Evolutionary conservation across 2,888 invertebrate species (phyloP).

Genomic region (Drosophila trichaetosa): DNA sequence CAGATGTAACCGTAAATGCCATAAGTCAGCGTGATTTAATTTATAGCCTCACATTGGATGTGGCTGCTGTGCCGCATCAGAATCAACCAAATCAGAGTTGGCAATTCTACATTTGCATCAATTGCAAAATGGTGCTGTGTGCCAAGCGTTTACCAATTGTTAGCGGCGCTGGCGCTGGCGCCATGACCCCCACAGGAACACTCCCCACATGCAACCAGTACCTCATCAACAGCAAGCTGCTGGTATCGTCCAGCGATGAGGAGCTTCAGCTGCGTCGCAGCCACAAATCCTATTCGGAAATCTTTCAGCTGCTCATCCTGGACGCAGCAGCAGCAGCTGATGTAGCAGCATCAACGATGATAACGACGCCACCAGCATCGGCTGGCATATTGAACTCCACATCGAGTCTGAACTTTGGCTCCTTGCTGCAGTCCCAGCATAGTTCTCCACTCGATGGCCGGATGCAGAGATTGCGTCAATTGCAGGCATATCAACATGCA

Average conservation of each 20-base stretch:
- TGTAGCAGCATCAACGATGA: neutral
- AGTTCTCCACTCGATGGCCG: slow-evolving; percentile 44
- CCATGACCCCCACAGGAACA: slow-evolving; percentile 26
- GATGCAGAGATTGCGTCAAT: slow-evolving; percentile 73
- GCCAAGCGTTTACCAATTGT: slow-evolving; percentile 66
- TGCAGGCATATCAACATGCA: slow-evolving; percentile 88
- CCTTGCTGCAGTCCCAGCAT: slow-evolving; percentile 31
- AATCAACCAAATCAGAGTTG: slow-evolving; percentile 61
- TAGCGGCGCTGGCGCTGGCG: slow-evolving; percentile 41
- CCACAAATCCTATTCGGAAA: slow-evolving; percentile 89
- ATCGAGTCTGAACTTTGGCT: slow-evolving; percentile 58
- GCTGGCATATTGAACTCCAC: slow-evolving; percentile 36
- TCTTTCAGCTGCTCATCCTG: slow-evolving; percentile 89
- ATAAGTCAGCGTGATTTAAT: slow-evolving; percentile 81
- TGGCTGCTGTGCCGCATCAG: slow-evolving; percentile 14
- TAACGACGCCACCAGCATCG: slow-evolving; percentile 74
- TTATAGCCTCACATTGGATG: slow-evolving; percentile 72
- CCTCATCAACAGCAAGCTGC: slow-evolving; percentile 79
- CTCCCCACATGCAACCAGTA: slow-evolving; percentile 40
- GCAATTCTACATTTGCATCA: slow-evolving; percentile 82
- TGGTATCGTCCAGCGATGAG: slow-evolving; percentile 85
- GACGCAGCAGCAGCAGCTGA: slow-evolving; percentile 31
- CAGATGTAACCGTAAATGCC: slow-evolving; percentile 76
- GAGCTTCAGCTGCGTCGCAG: slow-evolving; percentile 87
- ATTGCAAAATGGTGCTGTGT: slow-evolving; percentile 82